Conservation (phyloP, 2,888 invertebrate genomes). For the Muscina levida region DNA sequence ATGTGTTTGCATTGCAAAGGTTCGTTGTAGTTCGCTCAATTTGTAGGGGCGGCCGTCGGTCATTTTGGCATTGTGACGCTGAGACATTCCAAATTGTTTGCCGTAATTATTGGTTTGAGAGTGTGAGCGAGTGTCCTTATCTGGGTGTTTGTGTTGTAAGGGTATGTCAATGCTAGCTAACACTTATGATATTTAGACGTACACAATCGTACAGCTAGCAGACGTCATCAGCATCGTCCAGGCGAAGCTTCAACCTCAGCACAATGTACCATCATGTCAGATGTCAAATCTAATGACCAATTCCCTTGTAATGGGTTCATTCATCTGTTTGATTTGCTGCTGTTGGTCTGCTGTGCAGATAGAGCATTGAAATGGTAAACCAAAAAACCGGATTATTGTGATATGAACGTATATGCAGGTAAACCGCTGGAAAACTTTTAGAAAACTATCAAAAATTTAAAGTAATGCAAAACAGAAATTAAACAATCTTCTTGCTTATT, state of each 20-base stretch:
- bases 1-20: not conserved
- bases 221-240: constrained; percentile 23
- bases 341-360: not conserved
- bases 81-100: constrained; percentile 1
- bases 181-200: not conserved
- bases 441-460: too few species aligned
- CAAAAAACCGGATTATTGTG: too few species aligned
- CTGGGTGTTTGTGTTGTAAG: not conserved
- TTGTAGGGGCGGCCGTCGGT: not conserved
- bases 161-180: too few species aligned
- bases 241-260: not conserved
- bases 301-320: constrained; percentile 27
- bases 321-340: not conserved
- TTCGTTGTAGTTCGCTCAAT: not conserved
- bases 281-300: constrained; percentile 46
- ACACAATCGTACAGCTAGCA: constrained; percentile 21
- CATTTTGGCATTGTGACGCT: not conserved
- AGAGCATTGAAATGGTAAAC: too few species aligned
- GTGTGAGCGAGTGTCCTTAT: not conserved
- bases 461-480: too few species aligned
- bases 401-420: too few species aligned
- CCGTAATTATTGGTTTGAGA: not conserved
- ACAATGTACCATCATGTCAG: constrained; percentile 41
- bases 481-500: too few species aligned
- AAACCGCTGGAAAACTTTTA: too few species aligned